Percentiles rank a stretch among this genome's conserved stretches.
These are phyloP conservation scores for Cyphomyrus plagiostoma DNA, from an alignment of 2,113 vertebrate genomes.

Conservation along the genomic window DNA sequence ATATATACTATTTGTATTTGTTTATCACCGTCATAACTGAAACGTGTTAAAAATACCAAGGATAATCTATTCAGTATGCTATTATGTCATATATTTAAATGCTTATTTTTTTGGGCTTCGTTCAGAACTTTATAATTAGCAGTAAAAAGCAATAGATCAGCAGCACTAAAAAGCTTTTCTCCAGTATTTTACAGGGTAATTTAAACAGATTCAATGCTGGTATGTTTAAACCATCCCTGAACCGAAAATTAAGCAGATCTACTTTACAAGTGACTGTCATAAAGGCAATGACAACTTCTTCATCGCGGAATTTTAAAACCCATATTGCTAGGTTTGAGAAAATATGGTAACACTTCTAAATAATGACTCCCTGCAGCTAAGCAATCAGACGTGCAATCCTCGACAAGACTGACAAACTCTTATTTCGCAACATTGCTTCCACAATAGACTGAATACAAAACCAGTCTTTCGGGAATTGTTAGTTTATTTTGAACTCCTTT, in stretches of 20 bases:
- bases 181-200: background rate
- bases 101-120: background rate
- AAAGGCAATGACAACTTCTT: background rate
- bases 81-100: background rate
- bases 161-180: background rate
- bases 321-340: background rate
- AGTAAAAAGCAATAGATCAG: background rate
- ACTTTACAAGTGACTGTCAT: background rate
- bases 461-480: background rate
- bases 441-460: background rate
- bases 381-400: background rate
- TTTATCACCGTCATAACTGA: background rate
- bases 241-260: background rate
- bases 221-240: background rate
- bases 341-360: conserved; percentile 1
- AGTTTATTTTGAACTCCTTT: background rate
- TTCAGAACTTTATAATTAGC: background rate
- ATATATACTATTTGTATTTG: background rate
- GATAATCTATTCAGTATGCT: background rate
- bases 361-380: background rate
- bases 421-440: background rate
- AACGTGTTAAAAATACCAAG: conserved; percentile 1
- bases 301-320: background rate
- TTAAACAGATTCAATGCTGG: background rate
- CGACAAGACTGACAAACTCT: background rate